Conservation (phyloP, 2,797 vertebrate species). For the Champsocephalus gunnari region DNA sequence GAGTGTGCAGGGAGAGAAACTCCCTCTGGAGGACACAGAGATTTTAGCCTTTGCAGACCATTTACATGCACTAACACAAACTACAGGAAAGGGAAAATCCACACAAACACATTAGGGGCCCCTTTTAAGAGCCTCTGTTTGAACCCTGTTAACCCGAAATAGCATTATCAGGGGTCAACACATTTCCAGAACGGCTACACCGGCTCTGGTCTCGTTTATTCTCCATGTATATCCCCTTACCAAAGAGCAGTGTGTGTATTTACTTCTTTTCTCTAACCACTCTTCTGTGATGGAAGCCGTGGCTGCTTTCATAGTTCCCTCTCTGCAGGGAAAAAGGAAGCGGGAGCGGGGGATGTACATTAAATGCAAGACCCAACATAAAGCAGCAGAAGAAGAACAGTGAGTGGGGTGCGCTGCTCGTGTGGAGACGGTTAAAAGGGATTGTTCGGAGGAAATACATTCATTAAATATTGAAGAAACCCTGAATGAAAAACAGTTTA, state of each 20-base stretch:
- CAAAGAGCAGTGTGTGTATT: constrained; percentile 39
- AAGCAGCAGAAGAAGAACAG: constrained; percentile 34
- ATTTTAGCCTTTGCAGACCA: too few species aligned
- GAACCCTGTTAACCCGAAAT: constrained; percentile 6
- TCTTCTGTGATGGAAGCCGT: constrained; percentile 31
- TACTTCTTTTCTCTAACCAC: constrained; percentile 17
- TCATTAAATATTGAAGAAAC: constrained; percentile 55
- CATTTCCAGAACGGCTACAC: constrained; percentile 9
- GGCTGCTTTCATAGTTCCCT: constrained; percentile 52
- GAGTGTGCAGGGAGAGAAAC: too few species aligned
- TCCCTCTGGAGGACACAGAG: too few species aligned
- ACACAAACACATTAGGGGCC: too few species aligned
- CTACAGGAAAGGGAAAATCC: too few species aligned
- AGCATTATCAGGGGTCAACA: constrained; percentile 22
- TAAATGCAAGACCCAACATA: constrained; percentile 42
- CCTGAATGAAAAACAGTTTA: constrained; percentile 45
- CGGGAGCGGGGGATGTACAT: constrained; percentile 9
- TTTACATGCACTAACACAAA: too few species aligned
- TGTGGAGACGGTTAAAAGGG: constrained; percentile 58
- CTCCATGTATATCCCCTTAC: constrained; percentile 34
- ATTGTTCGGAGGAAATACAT: constrained; percentile 52
- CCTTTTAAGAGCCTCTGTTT: not conserved
- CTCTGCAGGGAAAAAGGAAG: constrained; percentile 31
- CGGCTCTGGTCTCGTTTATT: constrained; percentile 24
- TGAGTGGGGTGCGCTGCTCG: constrained; percentile 12